A percentile compares a stretch with the other conserved stretches of the same genome.
These are phyloP conservation scores for Glaucidium brasilianum DNA, from an alignment of 2,113 vertebrate genomes.

Conservation along the genomic window DNA sequence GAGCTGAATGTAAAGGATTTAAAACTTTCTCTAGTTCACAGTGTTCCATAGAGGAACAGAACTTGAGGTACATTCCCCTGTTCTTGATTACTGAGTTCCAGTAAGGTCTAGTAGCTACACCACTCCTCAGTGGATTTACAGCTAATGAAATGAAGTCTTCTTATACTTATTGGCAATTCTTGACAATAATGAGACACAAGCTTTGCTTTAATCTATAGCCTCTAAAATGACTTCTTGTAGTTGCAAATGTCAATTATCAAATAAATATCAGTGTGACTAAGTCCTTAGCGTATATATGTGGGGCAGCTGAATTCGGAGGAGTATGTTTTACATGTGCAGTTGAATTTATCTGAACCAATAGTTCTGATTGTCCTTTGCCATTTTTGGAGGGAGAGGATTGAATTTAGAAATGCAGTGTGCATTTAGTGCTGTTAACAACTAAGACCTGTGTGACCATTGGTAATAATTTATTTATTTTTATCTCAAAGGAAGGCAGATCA, in stretches of 20 bases:
- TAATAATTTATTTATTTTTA: not conserved
- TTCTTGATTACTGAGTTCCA: not conserved
- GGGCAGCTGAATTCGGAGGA: not conserved
- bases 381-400: not conserved
- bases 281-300: accelerated
- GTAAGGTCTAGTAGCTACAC: not conserved
- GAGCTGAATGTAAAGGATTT: not conserved
- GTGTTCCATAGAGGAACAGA: not conserved
- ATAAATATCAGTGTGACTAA: not conserved
- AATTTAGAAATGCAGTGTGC: not conserved
- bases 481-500: not conserved
- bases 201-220: not conserved
- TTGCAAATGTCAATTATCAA: not conserved
- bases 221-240: not conserved
- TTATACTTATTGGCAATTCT: not conserved
- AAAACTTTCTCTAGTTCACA: not conserved
- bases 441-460: not conserved
- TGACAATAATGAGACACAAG: not conserved
- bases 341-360: not conserved
- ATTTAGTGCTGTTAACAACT: not conserved
- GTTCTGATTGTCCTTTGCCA: not conserved
- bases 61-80: not conserved
- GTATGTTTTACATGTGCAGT: not conserved
- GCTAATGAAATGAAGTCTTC: not conserved
- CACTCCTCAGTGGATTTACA: not conserved